Evolutionary conservation across 2,797 vertebrate genomes (phyloP).

Genomic region (Brachyrhaphis roseni): DNA sequence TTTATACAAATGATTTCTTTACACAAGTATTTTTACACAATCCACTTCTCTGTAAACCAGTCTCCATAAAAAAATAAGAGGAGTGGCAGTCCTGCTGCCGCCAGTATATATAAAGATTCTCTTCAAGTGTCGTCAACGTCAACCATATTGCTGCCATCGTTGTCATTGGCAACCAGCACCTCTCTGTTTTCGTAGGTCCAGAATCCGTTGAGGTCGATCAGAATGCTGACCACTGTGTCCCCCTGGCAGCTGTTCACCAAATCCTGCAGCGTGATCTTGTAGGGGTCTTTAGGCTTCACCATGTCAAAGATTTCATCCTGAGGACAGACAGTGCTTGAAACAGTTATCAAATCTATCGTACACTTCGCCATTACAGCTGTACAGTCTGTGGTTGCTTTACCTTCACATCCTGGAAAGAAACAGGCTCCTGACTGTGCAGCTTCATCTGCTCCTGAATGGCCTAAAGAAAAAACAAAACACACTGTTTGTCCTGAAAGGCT

Average conservation of each 20-base stretch:
- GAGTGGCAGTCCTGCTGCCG: not conserved
- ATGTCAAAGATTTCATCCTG: slow-evolving; percentile 99
- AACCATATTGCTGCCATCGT: slow-evolving; percentile 72
- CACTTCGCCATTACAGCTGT: rapidly evolving
- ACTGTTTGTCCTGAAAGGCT: not conserved
- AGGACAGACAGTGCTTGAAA: slow-evolving; percentile 6
- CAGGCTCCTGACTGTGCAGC: slow-evolving; percentile 94
- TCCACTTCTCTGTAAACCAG: not conserved
- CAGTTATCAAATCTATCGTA: not conserved
- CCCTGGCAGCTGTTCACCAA: slow-evolving; percentile 97
- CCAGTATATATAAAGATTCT: not conserved
- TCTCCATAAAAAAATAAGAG: not conserved
- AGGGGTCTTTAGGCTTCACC: slow-evolving; percentile 97
- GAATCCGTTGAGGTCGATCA: slow-evolving; percentile 98
- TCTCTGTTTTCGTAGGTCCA: slow-evolving; percentile 99
- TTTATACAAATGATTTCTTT: not conserved
- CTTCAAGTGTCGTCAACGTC: slow-evolving; percentile 90
- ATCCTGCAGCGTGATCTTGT: slow-evolving; percentile 95
- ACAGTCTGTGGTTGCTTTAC: slow-evolving; percentile 61
- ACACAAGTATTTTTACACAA: not conserved
- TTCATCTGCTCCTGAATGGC: slow-evolving; percentile 99
- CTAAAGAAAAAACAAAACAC: slow-evolving; percentile 68
- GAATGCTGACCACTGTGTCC: slow-evolving; percentile 96
- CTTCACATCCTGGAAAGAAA: slow-evolving; percentile 98
- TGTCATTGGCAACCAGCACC: slow-evolving; percentile 92